Conservation (phyloP, 2,888 invertebrate genomes). For the Furcula furcula region DNA sequence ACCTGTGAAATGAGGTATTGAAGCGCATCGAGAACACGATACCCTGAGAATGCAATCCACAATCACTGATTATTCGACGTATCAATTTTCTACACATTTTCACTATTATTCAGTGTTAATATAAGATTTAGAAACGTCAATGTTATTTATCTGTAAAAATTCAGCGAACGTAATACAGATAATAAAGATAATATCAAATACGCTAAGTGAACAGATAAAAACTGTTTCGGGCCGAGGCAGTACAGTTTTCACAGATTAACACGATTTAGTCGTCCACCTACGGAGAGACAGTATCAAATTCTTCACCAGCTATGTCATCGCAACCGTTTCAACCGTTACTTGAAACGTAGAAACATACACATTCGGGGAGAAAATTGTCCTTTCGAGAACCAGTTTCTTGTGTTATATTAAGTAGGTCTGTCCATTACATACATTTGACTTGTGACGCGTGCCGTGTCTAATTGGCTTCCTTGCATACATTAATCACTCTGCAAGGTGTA, state of each 20-base stretch:
- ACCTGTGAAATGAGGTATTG: conserved; percentile 75
- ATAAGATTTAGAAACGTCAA: too few relatives aligned
- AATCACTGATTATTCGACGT: conserved; percentile 45
- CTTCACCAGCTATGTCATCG: conserved; percentile 54
- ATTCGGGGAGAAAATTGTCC: conserved; percentile 45
- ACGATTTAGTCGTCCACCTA: conserved; percentile 49
- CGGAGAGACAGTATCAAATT: conserved; percentile 50
- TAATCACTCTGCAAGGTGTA: conserved; percentile 49
- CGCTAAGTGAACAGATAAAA: neutral
- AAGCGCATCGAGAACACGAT: conserved; percentile 67
- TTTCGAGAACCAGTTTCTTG: conserved; percentile 52
- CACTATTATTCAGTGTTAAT: too few relatives aligned
- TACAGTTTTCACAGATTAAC: conserved; percentile 22
- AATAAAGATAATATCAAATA: neutral
- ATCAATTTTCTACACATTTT: too few relatives aligned
- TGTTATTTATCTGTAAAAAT: neutral
- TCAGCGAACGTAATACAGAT: neutral
- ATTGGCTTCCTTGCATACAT: conserved; percentile 71
- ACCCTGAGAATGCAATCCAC: conserved; percentile 54
- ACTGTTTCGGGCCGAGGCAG: conserved; percentile 9
- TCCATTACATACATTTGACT: conserved; percentile 31
- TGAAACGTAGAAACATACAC: conserved; percentile 30
- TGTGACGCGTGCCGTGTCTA: conserved; percentile 61
- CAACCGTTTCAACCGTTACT: conserved; percentile 48
- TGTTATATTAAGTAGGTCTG: conserved; percentile 43